Evolutionary conservation across 2,888 invertebrate species (phyloP), one percentile per base, ranked within the genome.

Genomic region (Papilio demoleus): DNA sequence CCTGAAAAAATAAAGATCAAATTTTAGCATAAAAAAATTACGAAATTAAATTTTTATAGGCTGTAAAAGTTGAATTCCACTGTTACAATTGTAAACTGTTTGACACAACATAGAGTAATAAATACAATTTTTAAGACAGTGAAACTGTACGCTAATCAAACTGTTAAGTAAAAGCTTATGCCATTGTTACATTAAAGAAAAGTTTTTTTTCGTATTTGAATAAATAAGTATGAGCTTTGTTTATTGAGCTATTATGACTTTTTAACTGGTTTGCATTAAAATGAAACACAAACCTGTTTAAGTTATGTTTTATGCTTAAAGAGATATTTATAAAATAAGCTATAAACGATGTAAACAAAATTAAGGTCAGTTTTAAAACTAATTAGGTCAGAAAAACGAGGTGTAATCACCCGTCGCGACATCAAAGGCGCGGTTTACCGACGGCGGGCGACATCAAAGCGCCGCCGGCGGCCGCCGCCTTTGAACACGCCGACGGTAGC

Each of bases 401-500:
- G 74, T 73, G 70, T 73, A 77, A 75, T 71, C 75, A 74, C 67
- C 72, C 70, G 71, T 72, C 72, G 72, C 67, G 71, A 77, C 76
- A 78, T 79, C 77, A 79, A 79, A 81, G 77, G 68, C 69, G 71
- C 66, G 31, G 59, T 77, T 81, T 81, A 81, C 86, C 88, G 86
- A 77, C 88, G 84, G 85, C 77, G 81, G 81, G 80, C 73, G 77
- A 82, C 79, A 85, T 88, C 81, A 89, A 87, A 87, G 84, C 65
- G 76, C 84, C 83, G 86, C 73, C 87, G 88, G 81, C 81, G 74
- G 74, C 67, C 42, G 72, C 70, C 65, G 71, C 73, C 82, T 87
- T 87, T 88, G 80, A 84, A 78, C 76, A 80, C 73, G 79, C 88
- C 86, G 88, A 82, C 85, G 85, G 86, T 67, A 72, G 70, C 68